Percentiles rank a stretch among this genome's conserved stretches.
Conservation (phyloP, 2,113 vertebrate species). For the Xiphias gladius region DNA sequence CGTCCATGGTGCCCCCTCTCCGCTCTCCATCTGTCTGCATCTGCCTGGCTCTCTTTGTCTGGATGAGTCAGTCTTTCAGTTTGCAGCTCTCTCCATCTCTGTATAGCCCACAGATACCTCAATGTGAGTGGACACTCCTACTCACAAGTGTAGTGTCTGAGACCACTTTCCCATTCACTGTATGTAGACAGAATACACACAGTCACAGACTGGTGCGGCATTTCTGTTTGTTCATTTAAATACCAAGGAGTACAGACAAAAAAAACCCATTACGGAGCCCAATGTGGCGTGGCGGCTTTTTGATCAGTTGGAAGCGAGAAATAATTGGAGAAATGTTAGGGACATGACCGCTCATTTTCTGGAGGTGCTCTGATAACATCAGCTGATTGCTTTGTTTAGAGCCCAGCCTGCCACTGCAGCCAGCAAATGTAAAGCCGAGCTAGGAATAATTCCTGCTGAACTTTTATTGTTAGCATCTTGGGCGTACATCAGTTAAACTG, state of each 20-base stretch:
- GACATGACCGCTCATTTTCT: conserved; percentile 64
- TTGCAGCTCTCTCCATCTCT: background rate
- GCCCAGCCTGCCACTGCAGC: background rate
- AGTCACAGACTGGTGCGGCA: conserved; percentile 7
- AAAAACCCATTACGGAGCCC: conserved; percentile 63
- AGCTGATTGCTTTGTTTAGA: conserved; percentile 68
- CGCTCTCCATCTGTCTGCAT: background rate
- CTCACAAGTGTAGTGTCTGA: background rate
- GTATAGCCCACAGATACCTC: background rate
- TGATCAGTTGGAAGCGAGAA: conserved; percentile 55
- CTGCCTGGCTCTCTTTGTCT: conserved; percentile 17
- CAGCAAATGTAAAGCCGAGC: background rate
- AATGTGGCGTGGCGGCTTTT: conserved; percentile 69
- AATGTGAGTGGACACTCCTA: background rate
- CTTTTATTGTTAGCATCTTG: background rate
- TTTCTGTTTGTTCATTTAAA: conserved; percentile 69
- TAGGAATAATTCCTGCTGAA: background rate
- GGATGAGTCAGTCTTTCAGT: conserved; percentile 42
- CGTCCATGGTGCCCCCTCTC: conserved; percentile 6
- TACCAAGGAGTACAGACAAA: conserved; percentile 50
- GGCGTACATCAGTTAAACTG: background rate
- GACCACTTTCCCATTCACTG: too few species aligned
- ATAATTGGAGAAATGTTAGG: conserved; percentile 45
- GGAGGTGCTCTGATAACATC: conserved; percentile 54
- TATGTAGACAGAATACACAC: background rate